Evolutionary conservation across 2,797 vertebrate genomes (phyloP).

Genomic region (Sylvilagus floridanus): DNA sequence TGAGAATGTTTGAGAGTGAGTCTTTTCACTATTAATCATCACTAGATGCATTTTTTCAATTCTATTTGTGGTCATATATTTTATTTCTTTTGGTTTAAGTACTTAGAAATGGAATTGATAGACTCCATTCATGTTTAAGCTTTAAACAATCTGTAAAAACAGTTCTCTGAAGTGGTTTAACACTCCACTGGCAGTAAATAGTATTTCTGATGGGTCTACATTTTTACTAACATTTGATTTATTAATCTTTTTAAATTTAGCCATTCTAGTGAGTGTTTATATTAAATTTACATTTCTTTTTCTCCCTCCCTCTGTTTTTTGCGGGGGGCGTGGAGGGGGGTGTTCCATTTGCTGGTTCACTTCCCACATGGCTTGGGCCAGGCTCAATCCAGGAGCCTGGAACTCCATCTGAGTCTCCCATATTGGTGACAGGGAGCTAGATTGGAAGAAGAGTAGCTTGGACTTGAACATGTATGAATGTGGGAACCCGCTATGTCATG

Average conservation of each 20-base stretch:
- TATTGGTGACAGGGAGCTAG: too few species aligned
- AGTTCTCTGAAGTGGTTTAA: neutral
- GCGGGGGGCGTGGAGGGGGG: too few species aligned
- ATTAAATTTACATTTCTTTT: neutral
- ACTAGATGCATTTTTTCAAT: neutral
- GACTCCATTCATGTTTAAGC: neutral
- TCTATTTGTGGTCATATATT: neutral
- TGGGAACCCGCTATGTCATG: too few species aligned
- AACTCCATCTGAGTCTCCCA: too few species aligned
- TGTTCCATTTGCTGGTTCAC: too few species aligned
- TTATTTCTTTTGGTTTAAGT: conserved; percentile 5
- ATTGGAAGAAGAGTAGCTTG: too few species aligned
- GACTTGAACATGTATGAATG: too few species aligned
- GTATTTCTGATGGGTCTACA: neutral
- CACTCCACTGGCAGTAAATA: neutral
- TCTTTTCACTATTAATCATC: neutral
- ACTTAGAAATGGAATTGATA: neutral
- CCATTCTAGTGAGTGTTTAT: neutral
- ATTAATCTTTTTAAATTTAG: neutral
- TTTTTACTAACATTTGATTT: neutral
- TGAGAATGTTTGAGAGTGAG: too few species aligned
- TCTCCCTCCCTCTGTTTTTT: too few species aligned
- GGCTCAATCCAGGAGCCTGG: too few species aligned
- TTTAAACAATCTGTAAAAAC: neutral
- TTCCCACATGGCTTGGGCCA: too few species aligned